A percentile compares a stretch with the other conserved stretches of the same genome.
phyloP scores from a whole-genome alignment of 2,797 vertebrate species.

The Diglossa cyanea region DNA sequence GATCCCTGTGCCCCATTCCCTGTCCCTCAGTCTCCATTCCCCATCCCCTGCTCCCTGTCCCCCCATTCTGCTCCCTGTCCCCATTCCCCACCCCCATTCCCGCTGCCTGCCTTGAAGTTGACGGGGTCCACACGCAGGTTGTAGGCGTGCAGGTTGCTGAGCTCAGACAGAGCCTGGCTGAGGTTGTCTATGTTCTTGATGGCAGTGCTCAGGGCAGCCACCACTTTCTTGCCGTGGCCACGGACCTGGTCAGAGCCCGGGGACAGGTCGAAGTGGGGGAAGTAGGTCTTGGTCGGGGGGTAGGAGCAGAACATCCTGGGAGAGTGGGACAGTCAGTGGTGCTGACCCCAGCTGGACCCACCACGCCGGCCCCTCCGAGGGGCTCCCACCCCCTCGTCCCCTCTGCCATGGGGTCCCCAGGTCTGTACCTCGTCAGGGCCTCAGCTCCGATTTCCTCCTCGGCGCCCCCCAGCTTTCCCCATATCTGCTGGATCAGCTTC shows the following conservation, averaged over 20 bases:
- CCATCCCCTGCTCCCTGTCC: rapidly evolving
- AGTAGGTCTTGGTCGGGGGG: constrained; percentile 87
- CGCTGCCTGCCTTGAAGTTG: constrained; percentile 83
- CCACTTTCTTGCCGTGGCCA: constrained; percentile 74
- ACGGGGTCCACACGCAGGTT: constrained; percentile 84
- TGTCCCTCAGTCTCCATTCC: background rate
- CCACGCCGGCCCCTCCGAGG: rapidly evolving
- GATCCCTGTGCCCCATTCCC: background rate
- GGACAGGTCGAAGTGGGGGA: constrained; percentile 81
- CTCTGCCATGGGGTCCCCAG: rapidly evolving
- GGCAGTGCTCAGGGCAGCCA: constrained; percentile 56
- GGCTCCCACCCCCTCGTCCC: background rate
- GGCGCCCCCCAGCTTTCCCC: background rate
- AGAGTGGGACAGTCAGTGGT: background rate
- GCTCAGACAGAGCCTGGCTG: constrained; percentile 60
- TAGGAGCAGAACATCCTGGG: constrained; percentile 78
- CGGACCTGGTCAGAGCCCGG: constrained; percentile 66
- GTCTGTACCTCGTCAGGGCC: constrained; percentile 73
- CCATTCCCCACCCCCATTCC: too few species aligned
- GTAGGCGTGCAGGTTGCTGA: constrained; percentile 86
- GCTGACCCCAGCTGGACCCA: background rate
- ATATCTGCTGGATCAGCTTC: background rate
- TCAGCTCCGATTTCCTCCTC: constrained; percentile 60
- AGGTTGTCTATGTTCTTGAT: constrained; percentile 76
- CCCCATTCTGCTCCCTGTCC: background rate